Conservation (phyloP, 2,888 invertebrate genomes). For the Peribatodes rhomboidaria region DNA sequence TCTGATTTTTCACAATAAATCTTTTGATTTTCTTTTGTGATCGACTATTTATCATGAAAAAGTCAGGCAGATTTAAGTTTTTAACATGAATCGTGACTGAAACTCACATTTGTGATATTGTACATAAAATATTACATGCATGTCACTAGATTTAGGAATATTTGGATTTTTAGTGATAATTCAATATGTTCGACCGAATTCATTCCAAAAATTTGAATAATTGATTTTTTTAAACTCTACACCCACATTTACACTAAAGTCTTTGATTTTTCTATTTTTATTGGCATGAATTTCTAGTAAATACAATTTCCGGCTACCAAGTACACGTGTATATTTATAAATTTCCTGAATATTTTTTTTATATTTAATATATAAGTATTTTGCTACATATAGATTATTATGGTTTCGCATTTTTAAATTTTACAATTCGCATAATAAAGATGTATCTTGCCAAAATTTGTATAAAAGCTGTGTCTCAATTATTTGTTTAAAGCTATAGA, state of each 20-base stretch:
- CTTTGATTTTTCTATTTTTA: not conserved
- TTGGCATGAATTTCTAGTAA: conserved; percentile 19
- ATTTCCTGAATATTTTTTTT: not conserved
- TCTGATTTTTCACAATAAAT: conserved; percentile 17
- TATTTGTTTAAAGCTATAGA: not conserved
- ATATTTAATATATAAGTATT: conserved; percentile 4
- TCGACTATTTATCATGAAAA: conserved; percentile 6
- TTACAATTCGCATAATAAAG: not conserved
- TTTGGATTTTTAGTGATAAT: not conserved
- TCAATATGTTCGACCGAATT: not conserved
- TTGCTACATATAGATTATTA: conserved; percentile 8
- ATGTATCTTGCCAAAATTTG: not conserved
- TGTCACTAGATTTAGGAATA: conserved; percentile 17
- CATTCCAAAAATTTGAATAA: not conserved
- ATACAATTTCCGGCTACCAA: conserved; percentile 8
- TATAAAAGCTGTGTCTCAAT: not conserved
- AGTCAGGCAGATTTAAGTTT: conserved; percentile 9
- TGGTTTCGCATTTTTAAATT: conserved; percentile 7
- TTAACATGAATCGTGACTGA: conserved; percentile 3
- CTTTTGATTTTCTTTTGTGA: not conserved
- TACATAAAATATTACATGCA: conserved; percentile 13
- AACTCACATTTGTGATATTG: not conserved
- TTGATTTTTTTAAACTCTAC: conserved; percentile 4
- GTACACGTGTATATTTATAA: not conserved
- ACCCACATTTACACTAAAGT: conserved; percentile 15